A percentile compares a stretch with the other conserved stretches of the same genome.
phyloP scores from a whole-genome alignment of 2,797 vertebrate species.

The Echeneis naucrates region DNA sequence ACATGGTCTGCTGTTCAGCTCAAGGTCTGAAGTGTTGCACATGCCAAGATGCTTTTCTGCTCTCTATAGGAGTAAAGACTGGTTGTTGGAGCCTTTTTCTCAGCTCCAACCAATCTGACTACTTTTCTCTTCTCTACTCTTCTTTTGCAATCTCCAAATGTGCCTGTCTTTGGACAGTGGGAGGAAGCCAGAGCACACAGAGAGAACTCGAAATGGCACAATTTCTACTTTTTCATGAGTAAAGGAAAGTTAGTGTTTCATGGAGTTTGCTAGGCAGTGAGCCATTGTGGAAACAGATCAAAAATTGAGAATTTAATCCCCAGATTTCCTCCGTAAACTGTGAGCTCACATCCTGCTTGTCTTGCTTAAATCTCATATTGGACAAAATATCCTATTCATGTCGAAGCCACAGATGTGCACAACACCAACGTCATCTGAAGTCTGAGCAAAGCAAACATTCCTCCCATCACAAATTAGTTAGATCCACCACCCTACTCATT shows the following conservation, averaged over 20 bases:
- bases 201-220: no score
- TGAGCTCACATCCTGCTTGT: not conserved
- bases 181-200: no score
- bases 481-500: not conserved
- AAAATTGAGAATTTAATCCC: constrained; percentile 9
- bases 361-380: not conserved
- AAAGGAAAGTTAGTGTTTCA: not conserved
- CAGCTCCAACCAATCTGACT: not conserved
- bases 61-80: not conserved
- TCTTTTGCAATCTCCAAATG: no score
- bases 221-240: not conserved
- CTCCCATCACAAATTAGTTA: not conserved
- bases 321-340: constrained; percentile 31
- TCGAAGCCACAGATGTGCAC: not conserved
- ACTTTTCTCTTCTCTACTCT: no score
- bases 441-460: constrained; percentile 12
- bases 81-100: not conserved
- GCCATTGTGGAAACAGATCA: not conserved
- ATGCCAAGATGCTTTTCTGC: not conserved
- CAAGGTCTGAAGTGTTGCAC: not conserved
- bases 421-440: not conserved
- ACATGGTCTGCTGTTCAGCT: not conserved
- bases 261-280: not conserved
- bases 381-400: not conserved
- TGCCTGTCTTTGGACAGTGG: no score